Conservation (phyloP, 2,797 vertebrate species). For the Phrynocephalus guinanensis region DNA sequence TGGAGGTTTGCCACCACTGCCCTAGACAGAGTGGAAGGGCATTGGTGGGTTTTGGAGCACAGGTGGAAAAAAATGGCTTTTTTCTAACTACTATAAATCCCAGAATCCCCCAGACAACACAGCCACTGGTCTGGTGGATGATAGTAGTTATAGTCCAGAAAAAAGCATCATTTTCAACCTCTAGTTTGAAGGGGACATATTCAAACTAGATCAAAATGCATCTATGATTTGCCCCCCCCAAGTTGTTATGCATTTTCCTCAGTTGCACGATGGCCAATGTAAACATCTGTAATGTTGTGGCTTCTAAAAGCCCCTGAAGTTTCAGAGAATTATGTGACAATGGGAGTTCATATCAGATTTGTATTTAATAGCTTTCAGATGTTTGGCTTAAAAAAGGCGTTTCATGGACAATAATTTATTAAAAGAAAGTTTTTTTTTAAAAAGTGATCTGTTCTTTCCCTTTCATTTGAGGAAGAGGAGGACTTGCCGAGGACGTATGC, state of each 20-base stretch:
- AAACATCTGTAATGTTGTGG: not conserved
- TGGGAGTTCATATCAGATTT: not conserved
- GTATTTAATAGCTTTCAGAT: conserved; percentile 5
- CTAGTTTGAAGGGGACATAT: conserved; percentile 28
- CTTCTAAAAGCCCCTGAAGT: conserved; percentile 17
- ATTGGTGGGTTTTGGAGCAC: too few species aligned
- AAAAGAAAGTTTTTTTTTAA: not conserved
- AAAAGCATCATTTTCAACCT: not conserved
- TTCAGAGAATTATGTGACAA: not conserved
- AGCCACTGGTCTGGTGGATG: too few species aligned
- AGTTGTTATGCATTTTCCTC: not conserved
- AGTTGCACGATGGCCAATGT: not conserved
- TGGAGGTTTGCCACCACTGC: too few species aligned
- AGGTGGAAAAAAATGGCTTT: too few species aligned
- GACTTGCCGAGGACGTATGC: not conserved
- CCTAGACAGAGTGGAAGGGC: too few species aligned
- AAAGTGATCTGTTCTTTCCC: not conserved
- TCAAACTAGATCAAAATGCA: conserved; percentile 34
- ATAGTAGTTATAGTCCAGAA: not conserved
- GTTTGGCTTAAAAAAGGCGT: not conserved
- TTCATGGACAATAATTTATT: not conserved
- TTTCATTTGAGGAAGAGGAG: not conserved
- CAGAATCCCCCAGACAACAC: too few species aligned
- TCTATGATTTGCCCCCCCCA: conserved; percentile 1
- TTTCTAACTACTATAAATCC: too few species aligned